These are phyloP conservation scores for Theristicus caerulescens DNA, from an alignment of 2,113 vertebrate species.

Conservation along the genomic window DNA sequence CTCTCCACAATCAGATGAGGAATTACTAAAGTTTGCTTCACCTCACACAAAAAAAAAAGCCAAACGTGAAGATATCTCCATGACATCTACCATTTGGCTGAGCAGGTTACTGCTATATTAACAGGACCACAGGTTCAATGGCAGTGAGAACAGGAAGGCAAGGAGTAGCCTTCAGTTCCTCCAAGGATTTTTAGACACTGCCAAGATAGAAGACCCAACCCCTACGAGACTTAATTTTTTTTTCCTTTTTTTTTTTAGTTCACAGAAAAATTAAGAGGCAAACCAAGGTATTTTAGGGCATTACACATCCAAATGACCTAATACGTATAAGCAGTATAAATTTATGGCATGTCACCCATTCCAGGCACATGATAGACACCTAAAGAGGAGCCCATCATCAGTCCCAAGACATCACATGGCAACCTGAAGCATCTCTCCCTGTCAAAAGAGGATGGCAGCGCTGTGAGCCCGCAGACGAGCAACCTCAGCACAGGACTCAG, in stretches of 20 bases:
- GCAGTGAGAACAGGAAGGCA: neutral
- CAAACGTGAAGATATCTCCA: neutral
- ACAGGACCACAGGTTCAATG: neutral
- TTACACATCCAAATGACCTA: neutral
- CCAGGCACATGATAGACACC: neutral
- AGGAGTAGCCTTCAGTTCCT: neutral
- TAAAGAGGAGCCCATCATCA: neutral
- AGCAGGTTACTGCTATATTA: neutral
- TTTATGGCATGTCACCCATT: fast-evolving
- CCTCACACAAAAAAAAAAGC: neutral
- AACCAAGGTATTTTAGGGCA: neutral
- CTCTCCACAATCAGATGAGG: neutral
- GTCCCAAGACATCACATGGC: fast-evolving
- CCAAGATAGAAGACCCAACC: neutral
- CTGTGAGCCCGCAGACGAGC: neutral
- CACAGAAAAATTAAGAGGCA: neutral
- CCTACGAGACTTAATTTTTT: neutral
- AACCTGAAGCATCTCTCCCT: neutral
- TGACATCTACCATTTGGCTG: neutral
- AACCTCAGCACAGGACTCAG: neutral
- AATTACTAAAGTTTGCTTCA: neutral
- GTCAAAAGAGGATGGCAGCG: neutral
- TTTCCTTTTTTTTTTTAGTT: fast-evolving
- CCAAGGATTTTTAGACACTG: neutral
- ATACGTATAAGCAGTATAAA: neutral